Percentiles rank a stretch among this genome's conserved stretches.
Conservation (phyloP, 2,113 vertebrate species). For the Tragelaphus scriptus region DNA sequence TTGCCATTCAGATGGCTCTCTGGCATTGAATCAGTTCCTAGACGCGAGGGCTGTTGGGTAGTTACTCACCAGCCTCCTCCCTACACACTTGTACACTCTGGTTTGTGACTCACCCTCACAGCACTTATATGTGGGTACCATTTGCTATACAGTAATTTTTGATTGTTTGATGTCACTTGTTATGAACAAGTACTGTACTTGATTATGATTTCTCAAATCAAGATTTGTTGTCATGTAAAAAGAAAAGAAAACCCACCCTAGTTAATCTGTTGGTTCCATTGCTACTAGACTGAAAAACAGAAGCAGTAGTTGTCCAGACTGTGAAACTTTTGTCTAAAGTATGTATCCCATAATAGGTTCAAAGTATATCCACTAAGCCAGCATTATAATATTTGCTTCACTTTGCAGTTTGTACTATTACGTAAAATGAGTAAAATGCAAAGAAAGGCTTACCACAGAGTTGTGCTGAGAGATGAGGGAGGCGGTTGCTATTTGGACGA, state of each 20-base stretch:
- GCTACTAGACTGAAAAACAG: not conserved
- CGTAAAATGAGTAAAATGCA: not conserved
- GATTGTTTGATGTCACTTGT: conserved; percentile 38
- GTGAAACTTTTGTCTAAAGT: not conserved
- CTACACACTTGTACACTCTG: conserved; percentile 19
- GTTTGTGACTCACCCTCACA: conserved; percentile 62
- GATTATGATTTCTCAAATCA: conserved; percentile 23
- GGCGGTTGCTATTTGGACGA: not conserved
- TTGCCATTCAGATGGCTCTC: conserved; percentile 72
- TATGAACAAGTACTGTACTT: conserved; percentile 25
- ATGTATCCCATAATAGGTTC: not conserved
- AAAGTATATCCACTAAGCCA: not conserved
- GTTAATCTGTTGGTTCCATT: not conserved
- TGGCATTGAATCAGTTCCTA: conserved; percentile 73
- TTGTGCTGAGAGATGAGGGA: not conserved
- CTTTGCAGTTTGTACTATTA: not conserved
- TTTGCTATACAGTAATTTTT: conserved; percentile 41
- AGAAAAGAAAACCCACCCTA: conserved; percentile 32
- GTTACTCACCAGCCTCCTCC: conserved; percentile 65
- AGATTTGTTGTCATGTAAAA: conserved; percentile 62
- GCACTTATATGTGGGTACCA: not conserved
- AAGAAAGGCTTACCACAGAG: not conserved
- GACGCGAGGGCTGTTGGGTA: conserved; percentile 62
- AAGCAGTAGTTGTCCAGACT: not conserved
- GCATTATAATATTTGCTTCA: not conserved